Percentiles rank a stretch among this genome's conserved stretches.
phyloP scores from a whole-genome alignment of 2,888 invertebrate genomes.

The Epistrophe grossulariae region DNA sequence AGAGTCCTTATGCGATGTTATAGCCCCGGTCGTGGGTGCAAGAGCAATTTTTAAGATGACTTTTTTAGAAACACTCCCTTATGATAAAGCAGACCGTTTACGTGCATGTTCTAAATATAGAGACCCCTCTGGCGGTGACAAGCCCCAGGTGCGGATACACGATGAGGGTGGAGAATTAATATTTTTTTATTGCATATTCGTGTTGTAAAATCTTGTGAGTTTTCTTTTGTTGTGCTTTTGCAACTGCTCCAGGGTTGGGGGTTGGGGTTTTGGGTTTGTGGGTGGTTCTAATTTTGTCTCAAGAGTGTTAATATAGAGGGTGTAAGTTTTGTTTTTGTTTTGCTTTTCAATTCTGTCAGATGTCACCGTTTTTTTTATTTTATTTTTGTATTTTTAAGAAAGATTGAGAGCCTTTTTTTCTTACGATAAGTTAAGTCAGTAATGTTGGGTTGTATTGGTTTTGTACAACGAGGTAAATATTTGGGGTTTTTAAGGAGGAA shows the following conservation, averaged over 20 bases:
- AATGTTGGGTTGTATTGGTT: constrained; percentile 1
- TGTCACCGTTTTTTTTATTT: constrained; percentile 49
- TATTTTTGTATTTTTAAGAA: constrained; percentile 30
- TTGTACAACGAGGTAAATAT: background rate
- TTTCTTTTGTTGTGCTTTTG: constrained; percentile 9
- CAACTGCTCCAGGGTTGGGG: background rate
- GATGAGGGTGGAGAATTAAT: constrained; percentile 57
- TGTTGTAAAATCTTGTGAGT: constrained; percentile 44
- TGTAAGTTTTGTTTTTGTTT: constrained; percentile 11
- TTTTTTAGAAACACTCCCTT: constrained; percentile 44
- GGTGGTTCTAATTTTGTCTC: constrained; percentile 22
- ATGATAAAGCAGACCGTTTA: background rate
- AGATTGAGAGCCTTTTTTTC: constrained; percentile 52
- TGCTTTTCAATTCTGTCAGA: constrained; percentile 37
- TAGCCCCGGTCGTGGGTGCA: constrained; percentile 28
- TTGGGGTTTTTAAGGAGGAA: background rate
- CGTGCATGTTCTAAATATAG: too few relatives aligned
- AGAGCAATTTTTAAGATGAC: constrained; percentile 37
- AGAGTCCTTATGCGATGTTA: background rate
- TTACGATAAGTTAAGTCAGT: background rate
- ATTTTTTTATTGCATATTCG: constrained; percentile 70
- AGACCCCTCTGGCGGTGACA: constrained; percentile 34
- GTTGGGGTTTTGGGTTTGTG: too few relatives aligned
- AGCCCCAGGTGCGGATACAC: constrained; percentile 57
- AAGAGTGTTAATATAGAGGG: constrained; percentile 50